phyloP scores from a whole-genome alignment of 1,140 invertebrate genomes.

The Whitmania pigra region DNA sequence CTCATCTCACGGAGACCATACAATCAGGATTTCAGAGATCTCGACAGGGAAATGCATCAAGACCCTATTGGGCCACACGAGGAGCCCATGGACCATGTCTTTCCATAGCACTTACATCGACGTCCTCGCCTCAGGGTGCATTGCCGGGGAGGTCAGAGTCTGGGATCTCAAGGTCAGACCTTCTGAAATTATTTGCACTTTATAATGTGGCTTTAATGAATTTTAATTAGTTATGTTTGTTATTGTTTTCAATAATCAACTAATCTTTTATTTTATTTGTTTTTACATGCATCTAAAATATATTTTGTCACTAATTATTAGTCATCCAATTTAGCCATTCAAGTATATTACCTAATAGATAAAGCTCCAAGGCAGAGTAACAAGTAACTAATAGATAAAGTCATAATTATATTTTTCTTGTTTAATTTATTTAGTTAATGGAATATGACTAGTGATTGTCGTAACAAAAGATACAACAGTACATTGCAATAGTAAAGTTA shows the following conservation, averaged over 20 bases:
- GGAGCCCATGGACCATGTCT: conserved; percentile 80
- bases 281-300: background rate
- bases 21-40: conserved; percentile 73
- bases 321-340: background rate
- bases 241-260: background rate
- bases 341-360: too few species aligned
- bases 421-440: too few species aligned
- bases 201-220: background rate
- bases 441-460: too few species aligned
- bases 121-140: conserved; percentile 72
- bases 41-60: conserved; percentile 62
- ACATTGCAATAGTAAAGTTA: too few species aligned
- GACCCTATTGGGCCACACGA: conserved; percentile 65
- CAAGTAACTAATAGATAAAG: too few species aligned
- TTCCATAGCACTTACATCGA: conserved; percentile 74
- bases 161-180: conserved; percentile 72
- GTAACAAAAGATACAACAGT: too few species aligned
- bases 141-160: conserved; percentile 74
- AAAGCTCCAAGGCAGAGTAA: too few species aligned
- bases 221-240: background rate
- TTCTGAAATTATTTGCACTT: background rate
- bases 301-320: background rate
- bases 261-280: conserved; percentile 7
- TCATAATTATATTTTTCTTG: too few species aligned
- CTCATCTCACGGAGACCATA: conserved; percentile 79